Conservation (phyloP, 2,797 vertebrate species). For the Discoglossus pictus region DNA sequence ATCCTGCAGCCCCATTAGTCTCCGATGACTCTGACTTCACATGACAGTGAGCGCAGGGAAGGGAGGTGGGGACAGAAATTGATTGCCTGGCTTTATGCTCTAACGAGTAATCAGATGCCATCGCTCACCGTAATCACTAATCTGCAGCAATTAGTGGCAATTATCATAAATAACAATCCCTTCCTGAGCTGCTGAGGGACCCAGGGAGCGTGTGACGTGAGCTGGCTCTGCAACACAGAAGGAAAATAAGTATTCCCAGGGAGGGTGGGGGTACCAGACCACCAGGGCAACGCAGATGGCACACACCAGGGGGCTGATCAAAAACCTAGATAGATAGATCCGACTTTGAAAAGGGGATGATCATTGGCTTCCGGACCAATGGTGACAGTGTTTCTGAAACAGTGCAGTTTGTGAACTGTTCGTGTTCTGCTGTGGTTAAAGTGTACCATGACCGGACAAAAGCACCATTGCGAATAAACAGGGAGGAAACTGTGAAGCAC, state of each 20-base stretch:
- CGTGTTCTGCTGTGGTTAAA: too few species aligned
- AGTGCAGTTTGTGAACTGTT: too few species aligned
- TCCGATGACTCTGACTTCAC: background rate
- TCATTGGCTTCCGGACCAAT: too few species aligned
- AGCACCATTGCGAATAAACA: too few species aligned
- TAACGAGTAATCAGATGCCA: conserved; percentile 83
- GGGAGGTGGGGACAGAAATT: conserved; percentile 49
- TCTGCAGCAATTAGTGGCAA: conserved; percentile 81
- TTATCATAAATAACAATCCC: conserved; percentile 84
- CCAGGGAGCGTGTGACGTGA: conserved; percentile 76
- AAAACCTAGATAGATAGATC: too few species aligned
- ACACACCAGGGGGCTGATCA: too few species aligned
- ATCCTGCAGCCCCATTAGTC: background rate
- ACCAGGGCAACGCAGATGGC: too few species aligned
- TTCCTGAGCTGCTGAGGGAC: conserved; percentile 76
- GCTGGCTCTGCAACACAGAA: conserved; percentile 49
- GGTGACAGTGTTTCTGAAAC: too few species aligned
- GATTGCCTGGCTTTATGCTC: conserved; percentile 54
- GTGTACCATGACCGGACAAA: too few species aligned
- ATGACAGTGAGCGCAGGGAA: conserved; percentile 18
- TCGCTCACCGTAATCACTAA: conserved; percentile 85
- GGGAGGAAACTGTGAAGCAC: too few species aligned
- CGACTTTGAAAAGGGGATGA: too few species aligned
- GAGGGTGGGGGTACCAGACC: too few species aligned
- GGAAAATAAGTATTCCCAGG: conserved; percentile 11